Conservation (phyloP, 2,888 invertebrate species). For the Pollenia amentaria region DNA sequence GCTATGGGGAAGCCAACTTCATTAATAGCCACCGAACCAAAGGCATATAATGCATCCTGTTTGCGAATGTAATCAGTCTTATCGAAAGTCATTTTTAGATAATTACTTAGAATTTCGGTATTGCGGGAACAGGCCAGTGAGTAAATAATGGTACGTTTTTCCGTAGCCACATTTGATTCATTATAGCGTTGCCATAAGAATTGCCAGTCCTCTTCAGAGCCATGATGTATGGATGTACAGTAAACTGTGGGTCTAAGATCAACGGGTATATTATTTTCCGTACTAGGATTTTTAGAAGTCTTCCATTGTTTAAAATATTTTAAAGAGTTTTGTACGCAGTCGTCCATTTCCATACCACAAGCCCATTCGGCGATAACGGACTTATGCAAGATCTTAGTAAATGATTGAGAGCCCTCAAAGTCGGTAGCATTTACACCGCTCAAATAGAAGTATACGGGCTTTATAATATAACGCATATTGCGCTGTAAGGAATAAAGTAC, state of each 20-base stretch:
- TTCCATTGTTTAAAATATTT: constrained; percentile 88
- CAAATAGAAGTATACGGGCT: constrained; percentile 87
- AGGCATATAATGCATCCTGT: constrained; percentile 89
- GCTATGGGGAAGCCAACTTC: constrained; percentile 90
- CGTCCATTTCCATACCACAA: constrained; percentile 87
- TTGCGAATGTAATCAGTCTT: constrained; percentile 87
- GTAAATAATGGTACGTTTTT: constrained; percentile 87
- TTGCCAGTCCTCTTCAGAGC: constrained; percentile 89
- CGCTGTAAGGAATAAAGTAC: constrained; percentile 84
- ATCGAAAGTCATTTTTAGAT: constrained; percentile 88
- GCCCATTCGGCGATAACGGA: constrained; percentile 85
- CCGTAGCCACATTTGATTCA: constrained; percentile 88
- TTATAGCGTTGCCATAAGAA: constrained; percentile 89
- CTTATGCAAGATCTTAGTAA: constrained; percentile 88
- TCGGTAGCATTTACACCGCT: constrained; percentile 86
- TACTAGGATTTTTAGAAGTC: constrained; percentile 86
- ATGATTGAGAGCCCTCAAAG: constrained; percentile 79
- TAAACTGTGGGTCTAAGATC: constrained; percentile 90
- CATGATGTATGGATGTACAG: constrained; percentile 89
- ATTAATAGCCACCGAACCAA: constrained; percentile 87
- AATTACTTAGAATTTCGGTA: constrained; percentile 85
- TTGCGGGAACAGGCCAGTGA: constrained; percentile 88
- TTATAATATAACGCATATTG: constrained; percentile 88
- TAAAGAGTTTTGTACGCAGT: constrained; percentile 87
- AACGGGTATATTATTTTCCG: constrained; percentile 88